Evolutionary conservation across 2,888 invertebrate species (phyloP).

Genomic region (Leucania comma): DNA sequence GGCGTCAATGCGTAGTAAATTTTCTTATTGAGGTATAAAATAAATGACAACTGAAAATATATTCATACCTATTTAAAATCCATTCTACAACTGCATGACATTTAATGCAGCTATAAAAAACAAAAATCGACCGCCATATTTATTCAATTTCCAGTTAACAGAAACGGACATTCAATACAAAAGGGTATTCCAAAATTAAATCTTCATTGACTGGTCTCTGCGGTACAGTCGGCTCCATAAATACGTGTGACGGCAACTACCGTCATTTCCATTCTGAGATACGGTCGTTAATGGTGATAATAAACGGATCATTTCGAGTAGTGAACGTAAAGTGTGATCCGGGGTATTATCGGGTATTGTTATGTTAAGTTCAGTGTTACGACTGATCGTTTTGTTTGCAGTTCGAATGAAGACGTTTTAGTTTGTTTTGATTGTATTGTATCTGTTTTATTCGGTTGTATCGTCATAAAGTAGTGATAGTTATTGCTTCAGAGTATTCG

Average conservation of each 20-base stretch:
- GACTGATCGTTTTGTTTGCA: slow-evolving; percentile 37
- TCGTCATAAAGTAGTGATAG: slow-evolving; percentile 8
- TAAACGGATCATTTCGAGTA: slow-evolving; percentile 73
- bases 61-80: background rate
- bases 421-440: slow-evolving; percentile 34
- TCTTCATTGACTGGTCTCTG: slow-evolving; percentile 50
- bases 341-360: slow-evolving; percentile 53
- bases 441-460: slow-evolving; percentile 32
- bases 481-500: too few species aligned
- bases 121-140: slow-evolving; percentile 12
- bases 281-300: slow-evolving; percentile 72
- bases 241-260: slow-evolving; percentile 66
- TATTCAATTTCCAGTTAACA: slow-evolving; percentile 32
- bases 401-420: slow-evolving; percentile 27
- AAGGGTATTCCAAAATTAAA: slow-evolving; percentile 52
- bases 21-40: background rate
- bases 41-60: background rate
- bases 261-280: slow-evolving; percentile 74
- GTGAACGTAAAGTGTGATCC: slow-evolving; percentile 68
- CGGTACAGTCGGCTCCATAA: slow-evolving; percentile 64
- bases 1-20: too few species aligned
- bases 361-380: slow-evolving; percentile 45
- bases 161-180: slow-evolving; percentile 34
- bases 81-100: background rate
- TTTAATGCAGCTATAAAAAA: slow-evolving; percentile 17